Base-by-base conservation (phyloP, 2,888 invertebrate species). In the Schizotus pectinicornis region DNA sequence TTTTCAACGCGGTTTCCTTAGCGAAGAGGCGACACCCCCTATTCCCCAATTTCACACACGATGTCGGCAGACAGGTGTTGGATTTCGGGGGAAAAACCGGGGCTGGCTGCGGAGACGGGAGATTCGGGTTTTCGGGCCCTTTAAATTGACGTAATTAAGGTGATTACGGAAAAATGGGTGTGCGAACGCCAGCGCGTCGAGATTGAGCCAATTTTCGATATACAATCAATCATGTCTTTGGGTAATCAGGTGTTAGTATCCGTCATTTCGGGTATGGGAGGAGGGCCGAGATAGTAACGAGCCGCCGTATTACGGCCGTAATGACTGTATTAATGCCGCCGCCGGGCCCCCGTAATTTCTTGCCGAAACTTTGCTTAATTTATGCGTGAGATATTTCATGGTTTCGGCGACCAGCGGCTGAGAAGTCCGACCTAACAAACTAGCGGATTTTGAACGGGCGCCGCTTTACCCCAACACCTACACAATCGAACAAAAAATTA, bases 331-430 rank as follows among this genome's bases (percentile, higher is more conserved):
- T 76, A 76, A 75, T 76, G 74, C 66, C 63, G 64, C 74, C 72
- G 67, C 67, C 63, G 74, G 74, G 73, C 69, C 68, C 69, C 66
- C 67, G 72, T 77, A 77, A 77, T 77, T 78, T 78, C 77, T 78
- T 78, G 77, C 74, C 69, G 72, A 75, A 78, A 78, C 75, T 78
- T 77, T 70, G 70, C 65, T 67, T 77, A 78, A 78, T 78, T 77
- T 78, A 78, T 78, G 78, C 78, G 76, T 74, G 70, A 71, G 74
- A 77, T 77, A 76, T 76, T 77, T 75, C 74, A 75, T 73, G 76
- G 71, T 71, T 70, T 73, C 67, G 67, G 67, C 66, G 70, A 63
- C 70, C 72, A 72, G 59, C 71, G 72, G 72, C 68, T 69, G 38
- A 30, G 35, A 48, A 38, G 52, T 47, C 43, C 43, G 33, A 6